Conservation (phyloP, 2,888 invertebrate species). For the Anodontia alba region DNA sequence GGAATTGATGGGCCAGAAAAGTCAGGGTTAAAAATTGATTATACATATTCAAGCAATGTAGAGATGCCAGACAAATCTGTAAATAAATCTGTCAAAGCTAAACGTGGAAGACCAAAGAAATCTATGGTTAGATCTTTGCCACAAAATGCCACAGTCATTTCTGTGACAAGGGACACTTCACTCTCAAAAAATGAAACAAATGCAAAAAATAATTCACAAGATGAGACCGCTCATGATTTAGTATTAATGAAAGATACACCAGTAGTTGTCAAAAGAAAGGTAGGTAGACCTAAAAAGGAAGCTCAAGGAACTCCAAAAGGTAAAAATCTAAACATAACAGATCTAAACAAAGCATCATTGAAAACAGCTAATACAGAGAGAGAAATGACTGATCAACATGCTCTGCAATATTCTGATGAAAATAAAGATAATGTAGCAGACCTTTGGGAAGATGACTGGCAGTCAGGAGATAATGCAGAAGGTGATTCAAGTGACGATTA, state of each 20-base stretch:
- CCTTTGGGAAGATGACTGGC: background rate
- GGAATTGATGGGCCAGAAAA: background rate
- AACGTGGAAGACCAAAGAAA: background rate
- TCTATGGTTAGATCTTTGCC: background rate
- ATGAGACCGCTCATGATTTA: too few relatives aligned
- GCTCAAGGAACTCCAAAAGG: background rate
- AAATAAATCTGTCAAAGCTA: background rate
- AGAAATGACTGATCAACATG: too few relatives aligned
- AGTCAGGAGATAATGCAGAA: background rate
- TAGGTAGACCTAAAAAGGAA: background rate
- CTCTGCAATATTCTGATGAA: too few relatives aligned
- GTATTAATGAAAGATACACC: too few relatives aligned
- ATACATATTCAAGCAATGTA: background rate
- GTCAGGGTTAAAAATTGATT: background rate
- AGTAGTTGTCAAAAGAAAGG: background rate
- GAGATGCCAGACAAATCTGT: too few relatives aligned
- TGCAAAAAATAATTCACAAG: too few relatives aligned
- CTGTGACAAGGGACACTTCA: too few relatives aligned
- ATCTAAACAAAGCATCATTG: too few relatives aligned
- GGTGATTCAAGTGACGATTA: conserved; percentile 24
- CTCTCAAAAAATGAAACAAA: too few relatives aligned
- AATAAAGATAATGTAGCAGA: background rate
- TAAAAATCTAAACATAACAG: background rate
- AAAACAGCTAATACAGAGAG: too few relatives aligned
- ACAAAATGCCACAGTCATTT: too few relatives aligned